A percentile compares a stretch with the other conserved stretches of the same genome.
phyloP scores from a whole-genome alignment of 2,888 invertebrate species.

The Stenchaetothrips biformis region DNA sequence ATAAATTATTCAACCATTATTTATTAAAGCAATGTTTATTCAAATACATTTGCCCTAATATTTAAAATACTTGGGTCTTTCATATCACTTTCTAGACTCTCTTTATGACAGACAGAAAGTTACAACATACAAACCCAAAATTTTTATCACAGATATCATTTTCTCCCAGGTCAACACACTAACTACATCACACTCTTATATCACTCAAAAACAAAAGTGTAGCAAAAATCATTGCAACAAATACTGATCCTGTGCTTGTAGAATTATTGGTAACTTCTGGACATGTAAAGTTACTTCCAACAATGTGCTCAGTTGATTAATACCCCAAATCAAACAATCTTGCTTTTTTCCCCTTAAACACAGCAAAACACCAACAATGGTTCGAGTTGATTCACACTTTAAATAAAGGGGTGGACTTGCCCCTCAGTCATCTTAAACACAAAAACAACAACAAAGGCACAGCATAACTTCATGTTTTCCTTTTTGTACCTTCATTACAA shows the following conservation, averaged over 20 bases:
- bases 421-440: too few species aligned
- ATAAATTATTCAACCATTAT: conserved; percentile 1
- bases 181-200: neutral
- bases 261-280: neutral
- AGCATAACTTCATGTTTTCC: neutral
- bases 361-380: too few species aligned
- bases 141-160: neutral
- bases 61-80: neutral
- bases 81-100: neutral
- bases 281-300: neutral
- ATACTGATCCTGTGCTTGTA: neutral
- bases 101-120: neutral
- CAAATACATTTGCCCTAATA: neutral
- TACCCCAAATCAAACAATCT: too few species aligned
- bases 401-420: too few species aligned
- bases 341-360: too few species aligned
- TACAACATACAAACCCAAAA: neutral
- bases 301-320: neutral
- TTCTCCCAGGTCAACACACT: neutral
- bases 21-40: too few species aligned
- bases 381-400: too few species aligned
- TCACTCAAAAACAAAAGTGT: neutral
- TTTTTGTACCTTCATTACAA: neutral
- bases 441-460: neutral
- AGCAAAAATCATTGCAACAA: neutral